Percentiles rank a stretch among this genome's conserved stretches.
phyloP scores from a whole-genome alignment of 2,888 invertebrate species.

The Ctena decussata region DNA sequence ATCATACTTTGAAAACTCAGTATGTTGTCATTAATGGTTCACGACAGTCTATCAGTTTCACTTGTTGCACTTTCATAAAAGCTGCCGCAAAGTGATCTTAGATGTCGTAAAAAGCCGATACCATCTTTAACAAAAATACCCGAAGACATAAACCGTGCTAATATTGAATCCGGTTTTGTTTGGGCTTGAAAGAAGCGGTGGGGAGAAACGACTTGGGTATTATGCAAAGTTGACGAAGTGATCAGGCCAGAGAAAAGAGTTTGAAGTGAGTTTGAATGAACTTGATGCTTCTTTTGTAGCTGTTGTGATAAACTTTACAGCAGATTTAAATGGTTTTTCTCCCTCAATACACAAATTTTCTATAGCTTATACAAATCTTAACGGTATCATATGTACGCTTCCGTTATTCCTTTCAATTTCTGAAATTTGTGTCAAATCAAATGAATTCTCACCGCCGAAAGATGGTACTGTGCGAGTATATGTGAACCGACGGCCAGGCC shows the following conservation, averaged over 20 bases:
- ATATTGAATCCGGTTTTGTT: slow-evolving; percentile 20
- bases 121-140: slow-evolving; percentile 5
- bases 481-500: no score
- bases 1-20: no score
- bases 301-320: not conserved
- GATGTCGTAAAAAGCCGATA: slow-evolving; percentile 1
- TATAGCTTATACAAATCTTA: slow-evolving; percentile 3
- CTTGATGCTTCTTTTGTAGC: slow-evolving; percentile 3
- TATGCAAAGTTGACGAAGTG: slow-evolving; percentile 58
- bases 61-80: slow-evolving; percentile 3
- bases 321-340: not conserved
- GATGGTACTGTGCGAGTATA: no score
- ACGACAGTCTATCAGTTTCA: slow-evolving; percentile 4
- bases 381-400: slow-evolving; percentile 3
- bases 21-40: no score
- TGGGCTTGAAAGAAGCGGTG: slow-evolving; percentile 20
- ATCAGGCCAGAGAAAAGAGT: slow-evolving; percentile 8
- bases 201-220: slow-evolving; percentile 17
- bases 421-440: not conserved
- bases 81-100: not conserved
- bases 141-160: slow-evolving; percentile 48
- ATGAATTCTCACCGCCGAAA: not conserved
- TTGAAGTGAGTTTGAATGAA: slow-evolving; percentile 2
- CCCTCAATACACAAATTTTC: not conserved
- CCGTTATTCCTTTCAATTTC: slow-evolving; percentile 7